phyloP scores from a whole-genome alignment of 2,113 vertebrate genomes.

The Aegithalos caudatus region DNA sequence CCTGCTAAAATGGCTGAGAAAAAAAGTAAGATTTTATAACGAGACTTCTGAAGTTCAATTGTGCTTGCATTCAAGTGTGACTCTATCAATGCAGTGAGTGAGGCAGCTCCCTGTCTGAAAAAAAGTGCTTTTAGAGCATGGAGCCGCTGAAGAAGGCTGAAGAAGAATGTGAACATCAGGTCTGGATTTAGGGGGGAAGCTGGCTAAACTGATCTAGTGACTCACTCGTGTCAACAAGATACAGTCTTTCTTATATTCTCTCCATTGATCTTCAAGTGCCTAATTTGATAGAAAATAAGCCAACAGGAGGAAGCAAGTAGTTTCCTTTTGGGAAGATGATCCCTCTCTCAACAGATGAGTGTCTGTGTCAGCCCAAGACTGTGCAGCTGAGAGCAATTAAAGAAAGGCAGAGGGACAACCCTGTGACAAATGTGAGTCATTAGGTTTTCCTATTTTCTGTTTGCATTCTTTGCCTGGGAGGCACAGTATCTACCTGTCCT shows the following conservation, averaged over 20 bases:
- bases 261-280: neutral
- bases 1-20: neutral
- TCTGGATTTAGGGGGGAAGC: neutral
- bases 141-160: neutral
- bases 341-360: neutral
- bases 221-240: neutral
- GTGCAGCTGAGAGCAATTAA: neutral
- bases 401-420: neutral
- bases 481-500: neutral
- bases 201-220: neutral
- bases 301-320: neutral
- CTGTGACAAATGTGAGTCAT: neutral
- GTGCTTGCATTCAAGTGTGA: neutral
- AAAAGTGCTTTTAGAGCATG: neutral
- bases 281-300: neutral
- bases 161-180: neutral
- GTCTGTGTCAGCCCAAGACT: neutral
- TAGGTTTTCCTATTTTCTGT: neutral
- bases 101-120: neutral
- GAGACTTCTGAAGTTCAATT: neutral
- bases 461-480: neutral
- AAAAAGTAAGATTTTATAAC: neutral
- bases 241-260: neutral
- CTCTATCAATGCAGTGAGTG: neutral
- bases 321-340: neutral